Evolutionary conservation across 2,113 vertebrate species (phyloP).

Genomic region (Hydrolagus affinis): DNA sequence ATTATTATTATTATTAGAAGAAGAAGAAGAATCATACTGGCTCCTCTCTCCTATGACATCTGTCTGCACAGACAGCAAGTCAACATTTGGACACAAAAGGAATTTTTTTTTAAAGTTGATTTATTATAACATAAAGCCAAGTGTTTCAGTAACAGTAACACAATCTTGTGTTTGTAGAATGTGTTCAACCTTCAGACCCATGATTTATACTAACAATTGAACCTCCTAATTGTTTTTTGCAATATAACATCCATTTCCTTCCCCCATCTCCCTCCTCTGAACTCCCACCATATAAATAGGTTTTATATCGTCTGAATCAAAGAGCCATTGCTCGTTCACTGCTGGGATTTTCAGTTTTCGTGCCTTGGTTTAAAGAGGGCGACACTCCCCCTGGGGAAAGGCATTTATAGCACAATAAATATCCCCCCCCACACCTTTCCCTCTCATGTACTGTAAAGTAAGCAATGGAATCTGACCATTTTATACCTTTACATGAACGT

Average conservation of each 20-base stretch:
- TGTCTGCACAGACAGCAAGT: not conserved
- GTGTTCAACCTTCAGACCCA: not conserved
- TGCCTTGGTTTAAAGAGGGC: not conserved
- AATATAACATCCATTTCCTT: too few species aligned
- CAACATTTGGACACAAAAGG: not conserved
- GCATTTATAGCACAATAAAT: not conserved
- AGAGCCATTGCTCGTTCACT: not conserved
- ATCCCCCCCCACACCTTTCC: not conserved
- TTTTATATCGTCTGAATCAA: not conserved
- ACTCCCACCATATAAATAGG: too few species aligned
- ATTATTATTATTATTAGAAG: too few species aligned
- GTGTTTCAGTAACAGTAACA: not conserved
- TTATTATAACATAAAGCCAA: not conserved
- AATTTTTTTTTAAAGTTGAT: not conserved
- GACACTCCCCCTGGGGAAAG: not conserved
- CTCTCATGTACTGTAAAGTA: not conserved
- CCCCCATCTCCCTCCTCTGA: not conserved
- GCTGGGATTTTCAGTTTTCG: too few species aligned
- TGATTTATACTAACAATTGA: too few species aligned
- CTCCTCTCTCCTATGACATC: not conserved
- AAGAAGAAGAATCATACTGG: too few species aligned
- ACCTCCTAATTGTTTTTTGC: too few species aligned
- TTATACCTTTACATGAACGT: constrained; percentile 5
- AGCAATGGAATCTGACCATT: constrained; percentile 15
- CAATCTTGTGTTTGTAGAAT: not conserved